Base-by-base conservation (phyloP, 2,888 invertebrate genomes). In the Elmis aenea region DNA sequence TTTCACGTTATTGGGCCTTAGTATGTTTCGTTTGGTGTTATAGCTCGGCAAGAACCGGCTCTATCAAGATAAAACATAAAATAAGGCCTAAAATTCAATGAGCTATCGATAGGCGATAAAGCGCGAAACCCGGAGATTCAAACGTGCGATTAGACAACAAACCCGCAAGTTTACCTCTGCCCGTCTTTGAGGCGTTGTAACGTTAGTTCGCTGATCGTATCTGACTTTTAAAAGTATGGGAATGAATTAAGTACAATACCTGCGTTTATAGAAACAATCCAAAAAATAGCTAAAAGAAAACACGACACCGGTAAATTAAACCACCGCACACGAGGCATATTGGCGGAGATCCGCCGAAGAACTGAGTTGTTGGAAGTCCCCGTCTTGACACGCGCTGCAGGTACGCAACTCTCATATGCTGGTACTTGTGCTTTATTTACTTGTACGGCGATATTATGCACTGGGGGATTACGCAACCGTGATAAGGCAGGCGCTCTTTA, bases 281-380 rank as follows among this genome's bases (percentile, higher is more conserved):
- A 54, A 46, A 54, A 39, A 26, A 46, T 38, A 30, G 40, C 38
- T 29, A 50, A 30, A 33, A 52, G 46, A 42, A 42, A 22, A 44
- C 54, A 57, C 54, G 54, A 45, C 43, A 52, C 49, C 42, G 51
- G 45, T 33, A 55, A 42, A 39, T 50, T 48, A 52, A 51, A 53
- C 57, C 56, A 57, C 53, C 54, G 56, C 52, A 56, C 56, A 46
- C 57, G 59, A 60, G 54, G 57, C 59, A 61, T 62, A 53, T 59
- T 60, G 54, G 59, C 58, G 57, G 58, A 58, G 56, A 49, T 57
- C 58, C 60, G 59, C 58, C 57, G 57, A 56, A 62, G 61, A 57
- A 62, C 62, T 62, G 58, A 49, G 51, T 55, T 52, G 50, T 49
- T 55, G 56, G 55, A 59, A 58, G 59, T 58, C 57, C 53, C n/a